Percentiles rank a stretch among this genome's conserved stretches.
These are phyloP conservation scores for Mesitornis unicolor DNA, from an alignment of 2,113 vertebrate genomes.

Conservation along the genomic window DNA sequence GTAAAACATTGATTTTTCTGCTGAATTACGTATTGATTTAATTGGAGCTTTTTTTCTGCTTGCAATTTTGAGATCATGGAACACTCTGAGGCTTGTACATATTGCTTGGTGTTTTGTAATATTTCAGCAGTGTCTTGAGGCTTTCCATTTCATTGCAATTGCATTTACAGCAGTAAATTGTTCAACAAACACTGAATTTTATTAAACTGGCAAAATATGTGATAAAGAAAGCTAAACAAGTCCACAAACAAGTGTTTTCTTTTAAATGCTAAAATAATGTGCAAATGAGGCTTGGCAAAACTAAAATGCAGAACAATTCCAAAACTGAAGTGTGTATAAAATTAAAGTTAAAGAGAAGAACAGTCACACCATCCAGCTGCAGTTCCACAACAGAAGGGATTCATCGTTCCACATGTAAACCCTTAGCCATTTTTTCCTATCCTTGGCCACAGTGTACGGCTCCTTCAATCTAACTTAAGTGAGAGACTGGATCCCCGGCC, in stretches of 20 bases:
- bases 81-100: not conserved
- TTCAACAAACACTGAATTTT: constrained; percentile 47
- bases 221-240: constrained; percentile 36
- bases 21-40: constrained; percentile 41
- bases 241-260: constrained; percentile 36
- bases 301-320: not conserved
- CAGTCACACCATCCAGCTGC: not conserved
- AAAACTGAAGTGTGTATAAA: not conserved
- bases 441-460: not conserved
- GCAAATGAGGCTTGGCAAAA: not conserved
- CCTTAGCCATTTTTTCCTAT: not conserved
- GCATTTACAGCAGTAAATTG: constrained; percentile 44
- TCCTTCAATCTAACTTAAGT: not conserved
- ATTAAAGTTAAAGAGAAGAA: constrained; percentile 4
- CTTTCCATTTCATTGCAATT: constrained; percentile 42
- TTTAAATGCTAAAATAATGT: constrained; percentile 26
- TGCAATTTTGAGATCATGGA: constrained; percentile 11
- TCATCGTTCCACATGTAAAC: not conserved
- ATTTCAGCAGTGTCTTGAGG: constrained; percentile 43
- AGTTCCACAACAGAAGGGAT: not conserved
- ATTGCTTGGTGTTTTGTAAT: constrained; percentile 33
- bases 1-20: not conserved
- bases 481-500: not conserved
- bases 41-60: constrained; percentile 31
- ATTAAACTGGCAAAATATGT: constrained; percentile 56